Percentiles rank a stretch among this genome's conserved stretches.
Conservation (phyloP, 2,797 vertebrate species). For the Prionace glauca region DNA sequence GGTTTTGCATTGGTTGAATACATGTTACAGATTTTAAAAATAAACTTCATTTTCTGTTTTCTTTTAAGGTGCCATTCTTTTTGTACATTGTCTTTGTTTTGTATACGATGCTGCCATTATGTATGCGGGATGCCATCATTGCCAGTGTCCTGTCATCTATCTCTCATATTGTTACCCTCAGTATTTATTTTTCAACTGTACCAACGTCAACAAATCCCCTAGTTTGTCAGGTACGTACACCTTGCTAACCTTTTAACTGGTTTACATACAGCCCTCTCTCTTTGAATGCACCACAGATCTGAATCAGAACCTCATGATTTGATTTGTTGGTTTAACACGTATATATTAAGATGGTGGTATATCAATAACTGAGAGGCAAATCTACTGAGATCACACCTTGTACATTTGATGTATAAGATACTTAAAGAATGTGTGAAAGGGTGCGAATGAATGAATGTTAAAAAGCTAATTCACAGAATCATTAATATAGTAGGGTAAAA, state of each 20-base stretch:
- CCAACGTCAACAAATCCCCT: background rate
- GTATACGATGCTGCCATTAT: slow-evolving; percentile 89
- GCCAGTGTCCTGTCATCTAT: slow-evolving; percentile 70
- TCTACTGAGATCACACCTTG: background rate
- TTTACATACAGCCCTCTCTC: background rate
- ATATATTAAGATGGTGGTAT: background rate
- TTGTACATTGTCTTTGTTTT: slow-evolving; percentile 88
- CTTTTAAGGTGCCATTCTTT: slow-evolving; percentile 82
- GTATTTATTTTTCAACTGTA: slow-evolving; percentile 48
- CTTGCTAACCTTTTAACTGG: background rate
- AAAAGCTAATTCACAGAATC: background rate
- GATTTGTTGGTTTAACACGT: background rate
- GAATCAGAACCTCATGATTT: background rate
- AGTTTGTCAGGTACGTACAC: slow-evolving; percentile 55
- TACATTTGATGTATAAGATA: background rate
- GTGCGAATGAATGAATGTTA: background rate
- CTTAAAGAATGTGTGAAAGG: background rate
- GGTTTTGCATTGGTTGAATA: background rate
- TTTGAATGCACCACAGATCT: background rate
- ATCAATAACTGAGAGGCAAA: background rate
- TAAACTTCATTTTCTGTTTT: slow-evolving; percentile 21
- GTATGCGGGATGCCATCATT: slow-evolving; percentile 68
- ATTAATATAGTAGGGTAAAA: background rate
- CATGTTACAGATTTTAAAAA: background rate
- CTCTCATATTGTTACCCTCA: slow-evolving; percentile 75